Percentiles rank a stretch among this genome's conserved stretches.
Conservation (phyloP, 2,888 invertebrate species). For the Drosophila pegasa region DNA sequence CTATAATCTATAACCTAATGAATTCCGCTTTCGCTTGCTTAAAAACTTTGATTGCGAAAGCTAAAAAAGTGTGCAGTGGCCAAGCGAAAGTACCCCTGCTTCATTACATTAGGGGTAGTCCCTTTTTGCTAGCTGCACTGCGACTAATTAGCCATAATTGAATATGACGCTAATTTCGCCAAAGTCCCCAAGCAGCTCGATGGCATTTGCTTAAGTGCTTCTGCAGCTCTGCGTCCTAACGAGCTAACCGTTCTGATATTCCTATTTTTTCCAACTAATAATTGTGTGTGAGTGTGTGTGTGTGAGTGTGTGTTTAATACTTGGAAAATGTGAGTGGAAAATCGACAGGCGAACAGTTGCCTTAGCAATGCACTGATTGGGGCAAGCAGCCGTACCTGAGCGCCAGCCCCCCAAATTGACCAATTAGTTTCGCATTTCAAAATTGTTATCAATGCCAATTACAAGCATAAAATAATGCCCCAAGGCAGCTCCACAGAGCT, state of each 20-base stretch:
- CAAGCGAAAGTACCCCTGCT: background rate
- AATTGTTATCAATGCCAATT: conserved; percentile 55
- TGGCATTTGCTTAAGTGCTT: conserved; percentile 35
- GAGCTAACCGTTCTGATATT: conserved; percentile 15
- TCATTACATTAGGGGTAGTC: background rate
- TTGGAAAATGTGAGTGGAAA: conserved; percentile 7
- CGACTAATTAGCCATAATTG: conserved; percentile 68
- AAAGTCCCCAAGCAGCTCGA: conserved; percentile 38
- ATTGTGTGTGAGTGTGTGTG: conserved; percentile 11
- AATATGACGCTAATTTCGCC: conserved; percentile 66
- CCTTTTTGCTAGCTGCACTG: conserved; percentile 26
- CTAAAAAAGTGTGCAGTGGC: background rate
- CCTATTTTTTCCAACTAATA: background rate
- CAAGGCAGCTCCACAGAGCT: background rate
- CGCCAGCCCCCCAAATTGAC: conserved; percentile 33
- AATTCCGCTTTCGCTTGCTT: background rate
- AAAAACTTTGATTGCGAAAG: too few relatives aligned
- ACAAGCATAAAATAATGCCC: conserved; percentile 7
- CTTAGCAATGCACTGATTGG: conserved; percentile 55
- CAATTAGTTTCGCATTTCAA: conserved; percentile 59
- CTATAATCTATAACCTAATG: too few relatives aligned
- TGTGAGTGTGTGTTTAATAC: conserved; percentile 14
- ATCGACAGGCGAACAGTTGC: conserved; percentile 27
- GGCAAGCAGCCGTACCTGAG: background rate
- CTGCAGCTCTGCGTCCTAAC: conserved; percentile 31